phyloP scores from a whole-genome alignment of 2,113 vertebrate genomes.

The Corythaeola cristata region DNA sequence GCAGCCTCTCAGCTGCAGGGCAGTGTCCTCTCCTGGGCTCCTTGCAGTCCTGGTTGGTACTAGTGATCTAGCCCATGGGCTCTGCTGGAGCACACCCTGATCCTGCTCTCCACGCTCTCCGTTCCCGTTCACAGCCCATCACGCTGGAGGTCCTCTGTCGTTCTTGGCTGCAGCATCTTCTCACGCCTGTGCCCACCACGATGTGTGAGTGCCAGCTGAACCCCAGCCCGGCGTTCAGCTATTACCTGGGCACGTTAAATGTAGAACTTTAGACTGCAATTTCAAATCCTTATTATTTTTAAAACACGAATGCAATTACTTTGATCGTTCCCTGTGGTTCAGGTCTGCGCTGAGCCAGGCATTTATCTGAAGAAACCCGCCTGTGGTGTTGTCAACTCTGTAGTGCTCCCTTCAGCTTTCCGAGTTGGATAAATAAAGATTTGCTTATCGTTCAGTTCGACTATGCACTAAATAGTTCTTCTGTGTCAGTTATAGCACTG shows the following conservation, averaged over 20 bases:
- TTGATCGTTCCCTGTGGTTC: not conserved
- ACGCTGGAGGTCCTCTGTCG: not conserved
- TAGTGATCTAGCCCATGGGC: not conserved
- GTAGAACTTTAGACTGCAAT: not conserved
- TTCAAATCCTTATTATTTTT: not conserved
- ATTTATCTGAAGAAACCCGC: not conserved
- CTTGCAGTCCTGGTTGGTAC: not conserved
- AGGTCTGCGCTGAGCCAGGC: not conserved
- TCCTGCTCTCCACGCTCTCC: not conserved
- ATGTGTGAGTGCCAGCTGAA: not conserved
- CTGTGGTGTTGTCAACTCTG: not conserved
- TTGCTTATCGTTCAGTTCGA: not conserved
- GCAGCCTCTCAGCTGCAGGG: not conserved
- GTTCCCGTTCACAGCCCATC: fast-evolving
- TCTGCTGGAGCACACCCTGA: not conserved
- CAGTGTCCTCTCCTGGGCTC: not conserved
- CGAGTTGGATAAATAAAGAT: not conserved
- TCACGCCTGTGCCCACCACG: fast-evolving
- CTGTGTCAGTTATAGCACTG: not conserved
- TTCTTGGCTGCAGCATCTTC: not conserved
- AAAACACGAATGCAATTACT: not conserved
- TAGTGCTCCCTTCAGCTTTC: not conserved
- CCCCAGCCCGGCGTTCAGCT: not conserved
- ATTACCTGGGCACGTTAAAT: not conserved
- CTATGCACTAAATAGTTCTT: not conserved